Evolutionary conservation across 2,888 invertebrate genomes (phyloP).

Genomic region (Ligdia adustata): DNA sequence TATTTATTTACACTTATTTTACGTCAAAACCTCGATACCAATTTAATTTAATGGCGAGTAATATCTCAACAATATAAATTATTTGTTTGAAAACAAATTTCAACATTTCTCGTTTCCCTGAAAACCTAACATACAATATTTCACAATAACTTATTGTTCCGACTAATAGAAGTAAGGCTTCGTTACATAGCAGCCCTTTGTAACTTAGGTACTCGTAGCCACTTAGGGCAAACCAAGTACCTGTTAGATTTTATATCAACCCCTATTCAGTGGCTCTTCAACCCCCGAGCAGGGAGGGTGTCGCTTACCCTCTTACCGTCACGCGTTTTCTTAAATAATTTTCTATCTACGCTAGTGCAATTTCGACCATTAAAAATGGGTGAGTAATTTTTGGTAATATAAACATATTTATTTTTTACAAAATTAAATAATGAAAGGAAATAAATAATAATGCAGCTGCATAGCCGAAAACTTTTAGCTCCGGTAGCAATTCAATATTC

Average conservation of each 20-base stretch:
- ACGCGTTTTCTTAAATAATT: too few relatives aligned
- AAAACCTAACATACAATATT: too few relatives aligned
- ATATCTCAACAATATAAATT: too few relatives aligned
- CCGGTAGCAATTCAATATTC: background rate
- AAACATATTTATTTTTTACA: background rate
- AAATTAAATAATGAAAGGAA: background rate
- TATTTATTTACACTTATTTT: too few relatives aligned
- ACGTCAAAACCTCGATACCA: too few relatives aligned
- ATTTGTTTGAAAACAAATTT: too few relatives aligned
- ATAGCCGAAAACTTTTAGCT: background rate
- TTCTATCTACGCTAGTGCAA: too few relatives aligned
- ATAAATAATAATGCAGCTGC: too few relatives aligned
- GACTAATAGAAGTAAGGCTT: background rate
- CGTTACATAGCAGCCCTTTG: background rate
- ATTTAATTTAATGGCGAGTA: too few relatives aligned
- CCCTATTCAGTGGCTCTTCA: constrained; percentile 38
- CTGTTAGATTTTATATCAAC: constrained; percentile 23
- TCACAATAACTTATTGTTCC: too few relatives aligned
- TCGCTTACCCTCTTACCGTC: constrained; percentile 14
- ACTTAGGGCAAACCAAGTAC: constrained; percentile 4
- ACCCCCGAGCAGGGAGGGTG: constrained; percentile 40
- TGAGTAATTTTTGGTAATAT: background rate
- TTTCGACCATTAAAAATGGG: too few relatives aligned
- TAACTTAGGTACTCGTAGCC: background rate
- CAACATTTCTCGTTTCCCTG: too few relatives aligned